Evolutionary conservation across 1,140 invertebrate species (phyloP).

Genomic region (Helicoverpa armigera): DNA sequence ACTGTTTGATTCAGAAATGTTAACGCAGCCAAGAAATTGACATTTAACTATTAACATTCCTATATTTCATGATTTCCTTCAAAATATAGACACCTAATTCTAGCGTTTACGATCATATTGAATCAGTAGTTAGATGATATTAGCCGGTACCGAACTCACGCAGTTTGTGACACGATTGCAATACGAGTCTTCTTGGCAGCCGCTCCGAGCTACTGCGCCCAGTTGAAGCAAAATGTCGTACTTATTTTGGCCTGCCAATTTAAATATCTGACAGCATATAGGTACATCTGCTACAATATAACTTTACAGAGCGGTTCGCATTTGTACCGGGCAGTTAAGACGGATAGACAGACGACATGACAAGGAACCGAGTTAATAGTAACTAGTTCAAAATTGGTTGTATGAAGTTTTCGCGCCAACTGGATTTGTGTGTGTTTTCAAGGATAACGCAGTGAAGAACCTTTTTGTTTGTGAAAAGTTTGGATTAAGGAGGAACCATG

Average conservation of each 20-base stretch:
- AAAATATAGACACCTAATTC: background rate
- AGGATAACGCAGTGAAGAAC: slow-evolving; percentile 33
- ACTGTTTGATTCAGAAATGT: background rate
- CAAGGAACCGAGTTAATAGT: slow-evolving; percentile 48
- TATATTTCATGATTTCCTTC: background rate
- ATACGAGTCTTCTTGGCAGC: slow-evolving; percentile 80
- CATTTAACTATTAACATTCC: background rate
- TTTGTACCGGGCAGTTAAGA: slow-evolving; percentile 55
- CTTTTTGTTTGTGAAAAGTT: slow-evolving; percentile 37
- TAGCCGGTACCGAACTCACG: slow-evolving; percentile 23
- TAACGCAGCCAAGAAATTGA: slow-evolving; percentile 2
- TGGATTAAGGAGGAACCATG: slow-evolving; percentile 77
- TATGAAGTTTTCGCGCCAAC: slow-evolving; percentile 56
- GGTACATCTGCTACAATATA: slow-evolving; percentile 58
- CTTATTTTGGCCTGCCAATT: slow-evolving; percentile 87
- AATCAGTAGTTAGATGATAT: slow-evolving; percentile 30
- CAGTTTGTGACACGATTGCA: slow-evolving; percentile 74
- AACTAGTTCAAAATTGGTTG: slow-evolving; percentile 40
- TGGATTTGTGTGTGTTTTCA: slow-evolving; percentile 34
- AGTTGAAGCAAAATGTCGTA: slow-evolving; percentile 85
- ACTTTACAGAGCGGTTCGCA: slow-evolving; percentile 51
- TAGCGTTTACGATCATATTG: background rate
- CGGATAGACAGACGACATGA: slow-evolving; percentile 59
- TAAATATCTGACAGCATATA: slow-evolving; percentile 77
- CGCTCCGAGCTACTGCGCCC: slow-evolving; percentile 64